Evolutionary conservation across 2,797 vertebrate species (phyloP).

Genomic region (Novumbra hubbsi): DNA sequence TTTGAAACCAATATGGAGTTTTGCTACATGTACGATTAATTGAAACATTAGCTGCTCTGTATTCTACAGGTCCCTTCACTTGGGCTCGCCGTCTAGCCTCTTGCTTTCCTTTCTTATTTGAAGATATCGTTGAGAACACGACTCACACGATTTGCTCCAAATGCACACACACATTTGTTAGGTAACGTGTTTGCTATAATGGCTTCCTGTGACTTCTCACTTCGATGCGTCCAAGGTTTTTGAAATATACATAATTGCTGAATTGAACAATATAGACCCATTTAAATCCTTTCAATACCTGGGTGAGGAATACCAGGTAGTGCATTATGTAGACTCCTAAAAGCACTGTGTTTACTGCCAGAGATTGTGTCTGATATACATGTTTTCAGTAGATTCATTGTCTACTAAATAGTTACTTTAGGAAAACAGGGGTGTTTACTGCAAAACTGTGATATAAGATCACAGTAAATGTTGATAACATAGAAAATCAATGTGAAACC

Average conservation of each 20-base stretch:
- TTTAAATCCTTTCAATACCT: not conserved
- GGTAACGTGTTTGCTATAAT: not conserved
- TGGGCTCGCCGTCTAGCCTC: conserved; percentile 20
- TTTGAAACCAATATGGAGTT: conserved; percentile 30
- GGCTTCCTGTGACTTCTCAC: not conserved
- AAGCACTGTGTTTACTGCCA: not conserved
- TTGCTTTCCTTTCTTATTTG: conserved; percentile 36
- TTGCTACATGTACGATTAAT: conserved; percentile 30
- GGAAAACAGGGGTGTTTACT: conserved; percentile 47
- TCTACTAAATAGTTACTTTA: conserved; percentile 48
- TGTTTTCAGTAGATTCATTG: conserved; percentile 56
- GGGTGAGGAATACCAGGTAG: not conserved
- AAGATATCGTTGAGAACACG: conserved; percentile 30
- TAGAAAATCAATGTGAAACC: not conserved
- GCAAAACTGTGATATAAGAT: conserved; percentile 8
- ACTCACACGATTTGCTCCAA: conserved; percentile 3
- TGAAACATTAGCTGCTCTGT: conserved; percentile 18
- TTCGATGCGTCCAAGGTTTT: conserved; percentile 11
- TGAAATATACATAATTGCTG: conserved; percentile 20
- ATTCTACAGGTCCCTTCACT: conserved; percentile 23
- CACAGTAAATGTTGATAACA: not conserved
- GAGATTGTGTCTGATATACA: conserved; percentile 31
- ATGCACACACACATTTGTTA: not conserved
- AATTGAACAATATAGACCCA: conserved; percentile 12
- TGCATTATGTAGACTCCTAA: not conserved